A percentile compares a stretch with the other conserved stretches of the same genome.
Evolutionary conservation across 1,140 invertebrate species (phyloP).

Genomic region (Zaprionus davidi): DNA sequence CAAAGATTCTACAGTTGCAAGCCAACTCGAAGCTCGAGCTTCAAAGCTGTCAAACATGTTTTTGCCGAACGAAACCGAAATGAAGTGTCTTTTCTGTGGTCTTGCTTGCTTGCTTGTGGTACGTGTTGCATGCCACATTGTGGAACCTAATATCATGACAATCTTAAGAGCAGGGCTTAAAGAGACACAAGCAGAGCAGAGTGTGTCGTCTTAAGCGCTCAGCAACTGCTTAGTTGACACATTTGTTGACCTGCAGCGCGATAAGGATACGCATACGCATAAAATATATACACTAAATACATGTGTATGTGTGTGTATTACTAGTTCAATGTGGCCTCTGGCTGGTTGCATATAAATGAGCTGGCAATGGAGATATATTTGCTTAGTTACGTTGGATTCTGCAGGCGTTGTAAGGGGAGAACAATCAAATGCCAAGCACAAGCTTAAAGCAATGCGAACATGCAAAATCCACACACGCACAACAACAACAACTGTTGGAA

Average conservation of each 20-base stretch:
- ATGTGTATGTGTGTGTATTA: conserved; percentile 45
- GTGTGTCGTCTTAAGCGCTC: conserved; percentile 18
- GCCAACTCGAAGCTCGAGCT: conserved; percentile 36
- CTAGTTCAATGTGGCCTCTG: conserved; percentile 49
- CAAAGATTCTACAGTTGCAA: conserved; percentile 35
- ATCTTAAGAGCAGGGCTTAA: conserved; percentile 51
- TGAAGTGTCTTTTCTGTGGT: conserved; percentile 40
- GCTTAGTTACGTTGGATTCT: conserved; percentile 17
- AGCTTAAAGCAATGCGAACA: conserved; percentile 52
- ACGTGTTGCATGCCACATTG: conserved; percentile 71
- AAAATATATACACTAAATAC: conserved; percentile 42
- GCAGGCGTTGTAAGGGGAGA: conserved; percentile 45
- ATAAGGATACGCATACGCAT: conserved; percentile 33
- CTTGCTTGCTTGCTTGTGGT: conserved; percentile 33
- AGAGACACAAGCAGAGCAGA: conserved; percentile 30
- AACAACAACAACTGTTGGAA: conserved; percentile 7
- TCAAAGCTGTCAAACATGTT: conserved; percentile 74
- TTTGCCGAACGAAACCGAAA: conserved; percentile 72
- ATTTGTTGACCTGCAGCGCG: conserved; percentile 57
- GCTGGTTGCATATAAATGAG: conserved; percentile 75
- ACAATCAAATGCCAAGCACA: conserved; percentile 69
- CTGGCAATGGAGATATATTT: conserved; percentile 32
- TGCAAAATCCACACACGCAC: conserved; percentile 37
- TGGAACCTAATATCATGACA: conserved; percentile 49
- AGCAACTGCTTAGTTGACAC: conserved; percentile 33